Conservation (phyloP, 2,113 vertebrate genomes). For the Ceuthmochares aereus region DNA sequence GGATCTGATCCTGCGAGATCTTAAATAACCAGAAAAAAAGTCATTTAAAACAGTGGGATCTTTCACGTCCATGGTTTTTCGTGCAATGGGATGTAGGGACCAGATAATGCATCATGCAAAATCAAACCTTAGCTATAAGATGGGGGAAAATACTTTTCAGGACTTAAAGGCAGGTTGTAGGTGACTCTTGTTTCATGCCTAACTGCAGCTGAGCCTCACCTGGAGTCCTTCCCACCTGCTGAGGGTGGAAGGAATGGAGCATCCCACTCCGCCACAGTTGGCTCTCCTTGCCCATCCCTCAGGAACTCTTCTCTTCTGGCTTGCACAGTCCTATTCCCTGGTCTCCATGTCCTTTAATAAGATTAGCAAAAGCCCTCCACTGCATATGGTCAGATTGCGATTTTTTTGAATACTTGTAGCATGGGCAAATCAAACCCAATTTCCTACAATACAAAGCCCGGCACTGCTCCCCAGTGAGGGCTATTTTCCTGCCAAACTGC, state of each 20-base stretch:
- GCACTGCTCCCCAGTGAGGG: slow-evolving; percentile 46
- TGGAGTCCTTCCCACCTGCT: accelerated
- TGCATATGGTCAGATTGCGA: slow-evolving; percentile 42
- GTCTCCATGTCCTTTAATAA: slow-evolving; percentile 27
- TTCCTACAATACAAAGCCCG: slow-evolving; percentile 51
- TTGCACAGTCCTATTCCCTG: neutral
- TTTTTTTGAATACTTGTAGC: slow-evolving; percentile 32
- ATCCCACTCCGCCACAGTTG: accelerated
- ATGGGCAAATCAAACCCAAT: slow-evolving; percentile 56
- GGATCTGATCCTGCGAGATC: neutral
- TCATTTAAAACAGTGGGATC: neutral
- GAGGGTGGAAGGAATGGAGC: neutral
- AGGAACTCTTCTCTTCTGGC: neutral
- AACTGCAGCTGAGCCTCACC: neutral
- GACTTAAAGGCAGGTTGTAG: no score
- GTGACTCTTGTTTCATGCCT: neutral
- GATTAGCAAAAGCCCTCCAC: slow-evolving; percentile 47
- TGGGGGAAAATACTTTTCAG: neutral
- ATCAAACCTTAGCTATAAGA: neutral
- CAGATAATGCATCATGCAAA: neutral
- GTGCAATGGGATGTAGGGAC: neutral
- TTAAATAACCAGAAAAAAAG: neutral
- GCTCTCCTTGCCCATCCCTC: neutral
- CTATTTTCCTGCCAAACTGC: slow-evolving; percentile 63
- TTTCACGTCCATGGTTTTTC: neutral